Evolutionary conservation across 2,113 vertebrate species (phyloP), one percentile per base, ranked within the genome.

Genomic region (Antidorcas marsupialis): DNA sequence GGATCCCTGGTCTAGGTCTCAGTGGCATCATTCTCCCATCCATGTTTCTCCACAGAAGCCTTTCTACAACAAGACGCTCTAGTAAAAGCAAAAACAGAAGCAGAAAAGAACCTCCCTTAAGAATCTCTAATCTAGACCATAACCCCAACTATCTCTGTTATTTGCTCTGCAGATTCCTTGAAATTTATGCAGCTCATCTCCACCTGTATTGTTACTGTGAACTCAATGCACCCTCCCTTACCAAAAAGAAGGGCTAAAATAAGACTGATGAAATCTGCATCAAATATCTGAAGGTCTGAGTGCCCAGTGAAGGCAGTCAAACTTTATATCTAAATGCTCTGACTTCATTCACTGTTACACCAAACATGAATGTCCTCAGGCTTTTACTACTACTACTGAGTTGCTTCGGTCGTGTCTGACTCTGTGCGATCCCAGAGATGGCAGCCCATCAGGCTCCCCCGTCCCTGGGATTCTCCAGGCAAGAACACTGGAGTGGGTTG

Each of bases 221-320:
- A 28, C n/a, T 47, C 23, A 28, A 0, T 10, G 5, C 33, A 60
- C 21, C 19, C 27, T 16, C 2, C 64, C 1, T 9, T n/a, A 2
- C 1, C 15, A 8, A 33, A 83, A 16, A 50, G 64, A 36, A 71
- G 67, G 47, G 59, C 3, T 45, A 76, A 36, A 93, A 50, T 17
- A 39, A 57, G 76, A 76, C n/a, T 28, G 14, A 36, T 30, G 33
- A 71, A 39, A 82, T n/a, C 13, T 52, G 47, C 28, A 33, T 28
- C 74, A 79, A 89, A 8, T 39, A 53, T 76, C 59, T 57, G 21
- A 39, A 67, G 28, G 21, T 30, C 28, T 30, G 33, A 36, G 23
- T 28, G 6, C 23, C 33, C 30, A 52, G 13, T 43, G 76, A 93
- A 81, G 23, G 62, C n/a, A 67, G 53, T 25, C 50, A 53, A 67